Evolutionary conservation across 2,888 invertebrate species (phyloP), one percentile per base, ranked within the genome.

Genomic region (Bimastos eiseni): DNA sequence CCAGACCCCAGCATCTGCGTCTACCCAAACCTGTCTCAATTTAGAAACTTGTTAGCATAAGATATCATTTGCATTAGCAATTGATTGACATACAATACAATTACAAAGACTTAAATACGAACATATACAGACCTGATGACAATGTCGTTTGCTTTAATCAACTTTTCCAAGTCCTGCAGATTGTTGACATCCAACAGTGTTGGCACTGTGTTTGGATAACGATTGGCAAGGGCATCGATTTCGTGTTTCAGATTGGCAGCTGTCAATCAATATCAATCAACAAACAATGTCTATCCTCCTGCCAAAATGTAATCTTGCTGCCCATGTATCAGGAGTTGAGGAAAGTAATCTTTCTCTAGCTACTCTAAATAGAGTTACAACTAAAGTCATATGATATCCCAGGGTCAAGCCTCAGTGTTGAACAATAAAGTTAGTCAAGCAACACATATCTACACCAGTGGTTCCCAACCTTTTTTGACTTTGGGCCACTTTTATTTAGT

Each of bases 241-340:
- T 99, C 98, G 92, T 98, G 97, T 94, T 97, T 97, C 38, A 97
- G 96, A 93, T 97, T 97, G 0, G 98, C 97, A 83, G 97, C 97
- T 96, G 94, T 92, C 49, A 88, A 90, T 38, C 93, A 91, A 55
- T 90, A 88, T 89, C 89, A 21, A 37, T 44, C 83, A 30, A 37
- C 41, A 90, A 38, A 70, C n/a, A 70, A 70, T 70, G n/a, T 13
- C 70, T n/a, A 30, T 1, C n/a, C 5, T 70, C n/a, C 70, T n/a
- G 13, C n/a, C 5, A 70, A 30, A n/a, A 70, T n/a, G 30, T 70
- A 70, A n/a, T 70, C 70, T n/a, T 4, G 17, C 49, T 49, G 49
- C 24, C 24, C 49, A 2, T 49, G 2, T 30, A n/a, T 70, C 30
- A 30, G n/a, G n/a, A n/a, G 70, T 49, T 49, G 24, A n/a, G 13